phyloP scores from a whole-genome alignment of 2,888 invertebrate genomes.

The Drosophila subquinaria region DNA sequence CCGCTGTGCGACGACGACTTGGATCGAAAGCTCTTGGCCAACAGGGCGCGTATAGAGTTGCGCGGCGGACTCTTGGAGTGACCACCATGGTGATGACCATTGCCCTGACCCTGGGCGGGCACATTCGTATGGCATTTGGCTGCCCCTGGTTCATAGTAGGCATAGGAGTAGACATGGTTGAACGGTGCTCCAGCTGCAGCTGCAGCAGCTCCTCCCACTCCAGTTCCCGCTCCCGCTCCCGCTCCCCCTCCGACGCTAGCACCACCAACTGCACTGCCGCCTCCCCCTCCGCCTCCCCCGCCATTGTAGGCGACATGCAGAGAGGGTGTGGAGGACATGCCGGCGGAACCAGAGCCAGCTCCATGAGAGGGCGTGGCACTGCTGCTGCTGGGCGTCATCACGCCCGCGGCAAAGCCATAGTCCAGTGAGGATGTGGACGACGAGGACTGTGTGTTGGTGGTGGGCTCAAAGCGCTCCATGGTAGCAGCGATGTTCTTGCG shows the following conservation, averaged over 20 bases:
- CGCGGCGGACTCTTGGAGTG: constrained; percentile 85
- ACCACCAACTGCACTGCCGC: constrained; percentile 18
- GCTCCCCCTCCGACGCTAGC: constrained; percentile 1
- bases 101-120: constrained; percentile 83
- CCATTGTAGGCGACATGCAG: constrained; percentile 74
- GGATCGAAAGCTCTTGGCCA: constrained; percentile 84
- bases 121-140: constrained; percentile 88
- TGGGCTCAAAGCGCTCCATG: constrained; percentile 89
- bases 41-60: constrained; percentile 84
- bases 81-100: constrained; percentile 63
- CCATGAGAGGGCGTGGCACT: constrained; percentile 78
- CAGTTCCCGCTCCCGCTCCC: constrained; percentile 1
- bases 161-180: constrained; percentile 91
- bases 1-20: constrained; percentile 80
- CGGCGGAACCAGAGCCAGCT: constrained; percentile 40
- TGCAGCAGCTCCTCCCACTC: constrained; percentile 23
- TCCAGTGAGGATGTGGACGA: constrained; percentile 82
- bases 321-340: constrained; percentile 66
- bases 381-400: constrained; percentile 81
- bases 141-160: constrained; percentile 91
- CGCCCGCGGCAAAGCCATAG: constrained; percentile 84
- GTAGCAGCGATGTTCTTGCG: constrained; percentile 89
- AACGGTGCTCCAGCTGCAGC: constrained; percentile 63
- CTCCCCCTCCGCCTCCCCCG: constrained; percentile 28
- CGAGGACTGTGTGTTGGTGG: constrained; percentile 74